A percentile compares a stretch with the other conserved stretches of the same genome.
These are phyloP conservation scores for Hiodon tergisus DNA, from an alignment of 2,113 vertebrate genomes.

Conservation along the genomic window DNA sequence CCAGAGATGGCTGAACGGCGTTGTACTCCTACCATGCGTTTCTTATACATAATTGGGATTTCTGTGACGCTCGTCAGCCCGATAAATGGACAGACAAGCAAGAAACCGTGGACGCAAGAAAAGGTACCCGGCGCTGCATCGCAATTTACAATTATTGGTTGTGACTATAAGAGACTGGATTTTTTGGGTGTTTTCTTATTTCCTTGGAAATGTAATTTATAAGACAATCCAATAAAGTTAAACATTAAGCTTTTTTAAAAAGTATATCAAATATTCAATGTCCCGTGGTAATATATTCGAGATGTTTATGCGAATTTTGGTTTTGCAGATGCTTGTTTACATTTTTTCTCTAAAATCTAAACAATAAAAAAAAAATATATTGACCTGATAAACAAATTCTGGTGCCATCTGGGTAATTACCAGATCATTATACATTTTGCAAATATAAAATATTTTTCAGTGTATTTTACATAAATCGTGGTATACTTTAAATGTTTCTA, in stretches of 20 bases:
- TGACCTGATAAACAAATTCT: too few species aligned
- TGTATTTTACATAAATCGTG: background rate
- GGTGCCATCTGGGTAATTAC: too few species aligned
- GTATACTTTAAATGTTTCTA: too few species aligned
- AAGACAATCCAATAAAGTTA: too few species aligned
- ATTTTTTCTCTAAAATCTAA: background rate
- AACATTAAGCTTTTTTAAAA: too few species aligned
- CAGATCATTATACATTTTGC: background rate
- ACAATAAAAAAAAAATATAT: too few species aligned
- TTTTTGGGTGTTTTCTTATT: too few species aligned
- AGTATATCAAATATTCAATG: too few species aligned
- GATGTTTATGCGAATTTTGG: background rate
- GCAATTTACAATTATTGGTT: background rate
- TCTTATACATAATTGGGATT: slow-evolving; percentile 36
- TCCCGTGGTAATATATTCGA: background rate
- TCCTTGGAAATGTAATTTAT: too few species aligned
- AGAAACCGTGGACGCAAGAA: slow-evolving; percentile 56
- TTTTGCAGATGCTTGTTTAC: background rate
- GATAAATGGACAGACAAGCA: slow-evolving; percentile 28
- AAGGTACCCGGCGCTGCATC: slow-evolving; percentile 49
- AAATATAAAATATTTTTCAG: background rate
- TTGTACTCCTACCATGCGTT: slow-evolving; percentile 28
- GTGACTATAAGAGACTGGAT: too few species aligned
- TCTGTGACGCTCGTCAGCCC: slow-evolving; percentile 35
- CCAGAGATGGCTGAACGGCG: slow-evolving; percentile 37